phyloP scores from a whole-genome alignment of 2,888 invertebrate species.

The Mimachlamys varia region DNA sequence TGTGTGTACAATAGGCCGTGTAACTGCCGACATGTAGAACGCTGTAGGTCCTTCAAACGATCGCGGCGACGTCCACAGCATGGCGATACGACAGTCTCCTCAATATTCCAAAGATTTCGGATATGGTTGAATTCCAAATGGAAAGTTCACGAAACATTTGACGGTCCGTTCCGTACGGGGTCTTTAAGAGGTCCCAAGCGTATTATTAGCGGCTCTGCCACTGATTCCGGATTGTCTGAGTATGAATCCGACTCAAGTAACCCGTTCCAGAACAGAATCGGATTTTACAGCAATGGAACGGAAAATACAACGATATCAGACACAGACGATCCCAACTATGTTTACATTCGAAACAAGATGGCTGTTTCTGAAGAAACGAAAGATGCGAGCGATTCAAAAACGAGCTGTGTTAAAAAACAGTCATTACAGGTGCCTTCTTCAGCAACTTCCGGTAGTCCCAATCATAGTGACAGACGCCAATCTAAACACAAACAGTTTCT shows the following conservation, averaged over 20 bases:
- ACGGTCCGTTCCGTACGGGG: slow-evolving; percentile 16
- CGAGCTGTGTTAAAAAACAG: background rate
- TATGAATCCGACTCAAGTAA: background rate
- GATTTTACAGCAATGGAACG: slow-evolving; percentile 22
- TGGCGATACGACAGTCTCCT: slow-evolving; percentile 5
- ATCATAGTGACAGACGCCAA: background rate
- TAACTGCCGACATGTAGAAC: background rate
- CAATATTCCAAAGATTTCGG: slow-evolving; percentile 45
- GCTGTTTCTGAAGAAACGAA: background rate
- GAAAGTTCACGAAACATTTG: slow-evolving; percentile 21
- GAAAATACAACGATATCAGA: slow-evolving; percentile 11
- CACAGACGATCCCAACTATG: slow-evolving; percentile 32
- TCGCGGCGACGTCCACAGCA: background rate
- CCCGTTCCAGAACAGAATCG: background rate
- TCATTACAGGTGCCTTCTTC: slow-evolving; percentile 1
- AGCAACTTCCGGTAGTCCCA: slow-evolving; percentile 15
- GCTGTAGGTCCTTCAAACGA: background rate
- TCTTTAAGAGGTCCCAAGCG: background rate
- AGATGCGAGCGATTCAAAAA: slow-evolving; percentile 24
- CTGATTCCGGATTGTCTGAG: background rate
- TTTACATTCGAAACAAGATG: slow-evolving; percentile 39
- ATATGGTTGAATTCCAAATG: slow-evolving; percentile 44
- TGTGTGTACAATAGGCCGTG: background rate
- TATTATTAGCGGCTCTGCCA: background rate
- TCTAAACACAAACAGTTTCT: slow-evolving; percentile 4